These are phyloP conservation scores for Heterocephalus glaber DNA, from an alignment of 2,113 vertebrate species.

Conservation along the genomic window DNA sequence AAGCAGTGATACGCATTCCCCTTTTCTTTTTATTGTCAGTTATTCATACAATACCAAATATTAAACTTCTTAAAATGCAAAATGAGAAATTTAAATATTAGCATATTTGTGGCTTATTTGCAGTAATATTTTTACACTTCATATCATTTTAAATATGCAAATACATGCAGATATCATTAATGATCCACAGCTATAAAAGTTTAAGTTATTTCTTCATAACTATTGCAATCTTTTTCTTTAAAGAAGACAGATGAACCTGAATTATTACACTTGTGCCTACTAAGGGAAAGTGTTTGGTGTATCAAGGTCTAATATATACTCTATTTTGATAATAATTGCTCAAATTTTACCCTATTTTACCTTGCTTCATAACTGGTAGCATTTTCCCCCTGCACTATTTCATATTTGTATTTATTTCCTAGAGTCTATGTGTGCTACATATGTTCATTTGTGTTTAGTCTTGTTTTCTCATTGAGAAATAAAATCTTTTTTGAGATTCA, in stretches of 20 bases:
- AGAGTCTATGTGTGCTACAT: background rate
- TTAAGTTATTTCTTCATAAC: background rate
- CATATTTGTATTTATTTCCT: background rate
- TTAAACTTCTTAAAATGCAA: background rate
- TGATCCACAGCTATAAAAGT: background rate
- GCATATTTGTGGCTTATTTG: background rate
- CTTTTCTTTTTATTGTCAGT: background rate
- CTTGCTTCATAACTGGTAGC: background rate
- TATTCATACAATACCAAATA: background rate
- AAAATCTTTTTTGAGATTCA: background rate
- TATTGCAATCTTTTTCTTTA: background rate
- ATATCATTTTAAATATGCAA: background rate
- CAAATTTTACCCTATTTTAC: background rate
- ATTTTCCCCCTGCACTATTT: background rate
- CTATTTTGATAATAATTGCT: background rate
- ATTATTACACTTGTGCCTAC: background rate
- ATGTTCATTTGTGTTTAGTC: background rate
- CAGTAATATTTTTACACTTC: background rate
- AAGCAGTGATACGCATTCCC: background rate
- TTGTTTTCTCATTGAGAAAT: background rate
- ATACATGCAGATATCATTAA: background rate
- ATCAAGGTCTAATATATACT: background rate
- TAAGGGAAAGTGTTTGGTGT: background rate
- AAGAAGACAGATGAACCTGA: background rate
- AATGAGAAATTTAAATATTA: constrained; percentile 2